Evolutionary conservation across 1,140 invertebrate species (phyloP).

Genomic region (Drosophila lacteicornis): DNA sequence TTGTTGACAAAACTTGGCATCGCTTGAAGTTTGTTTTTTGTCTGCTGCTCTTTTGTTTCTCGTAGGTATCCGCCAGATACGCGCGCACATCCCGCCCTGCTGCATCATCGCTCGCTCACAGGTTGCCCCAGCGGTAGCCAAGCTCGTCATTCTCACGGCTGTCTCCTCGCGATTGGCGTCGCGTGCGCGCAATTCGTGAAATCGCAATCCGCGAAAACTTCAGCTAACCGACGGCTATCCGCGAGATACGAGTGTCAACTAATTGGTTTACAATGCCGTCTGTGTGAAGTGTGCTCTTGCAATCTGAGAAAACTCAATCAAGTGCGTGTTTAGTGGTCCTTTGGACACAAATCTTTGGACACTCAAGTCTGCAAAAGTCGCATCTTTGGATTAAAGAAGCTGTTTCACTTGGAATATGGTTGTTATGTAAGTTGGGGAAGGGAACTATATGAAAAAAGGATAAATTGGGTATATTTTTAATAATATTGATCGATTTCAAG

Average conservation of each 20-base stretch:
- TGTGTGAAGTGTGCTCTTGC: slow-evolving; percentile 38
- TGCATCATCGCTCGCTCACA: slow-evolving; percentile 55
- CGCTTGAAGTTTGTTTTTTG: slow-evolving; percentile 62
- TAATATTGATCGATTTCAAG: not conserved
- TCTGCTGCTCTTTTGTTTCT: slow-evolving; percentile 56
- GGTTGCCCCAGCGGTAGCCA: slow-evolving; percentile 60
- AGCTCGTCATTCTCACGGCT: slow-evolving; percentile 61
- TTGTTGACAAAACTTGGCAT: slow-evolving; percentile 79
- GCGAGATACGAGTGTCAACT: slow-evolving; percentile 28
- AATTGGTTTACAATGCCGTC: slow-evolving; percentile 41
- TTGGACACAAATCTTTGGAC: slow-evolving; percentile 10
- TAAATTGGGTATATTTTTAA: not conserved
- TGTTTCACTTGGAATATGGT: slow-evolving; percentile 70
- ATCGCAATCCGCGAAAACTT: slow-evolving; percentile 4
- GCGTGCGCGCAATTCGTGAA: slow-evolving; percentile 45
- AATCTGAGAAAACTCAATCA: slow-evolving; percentile 12
- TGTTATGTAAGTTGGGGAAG: slow-evolving; percentile 69
- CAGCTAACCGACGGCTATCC: slow-evolving; percentile 57
- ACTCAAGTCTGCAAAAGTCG: no score
- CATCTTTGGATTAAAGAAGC: slow-evolving; percentile 52
- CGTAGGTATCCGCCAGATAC: slow-evolving; percentile 69
- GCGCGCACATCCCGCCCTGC: slow-evolving; percentile 68
- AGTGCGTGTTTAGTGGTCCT: not conserved
- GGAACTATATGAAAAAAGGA: not conserved
- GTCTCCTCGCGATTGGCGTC: slow-evolving; percentile 32